Base-by-base conservation (phyloP, 2,888 invertebrate species). In the Phyto melanocephala region DNA sequence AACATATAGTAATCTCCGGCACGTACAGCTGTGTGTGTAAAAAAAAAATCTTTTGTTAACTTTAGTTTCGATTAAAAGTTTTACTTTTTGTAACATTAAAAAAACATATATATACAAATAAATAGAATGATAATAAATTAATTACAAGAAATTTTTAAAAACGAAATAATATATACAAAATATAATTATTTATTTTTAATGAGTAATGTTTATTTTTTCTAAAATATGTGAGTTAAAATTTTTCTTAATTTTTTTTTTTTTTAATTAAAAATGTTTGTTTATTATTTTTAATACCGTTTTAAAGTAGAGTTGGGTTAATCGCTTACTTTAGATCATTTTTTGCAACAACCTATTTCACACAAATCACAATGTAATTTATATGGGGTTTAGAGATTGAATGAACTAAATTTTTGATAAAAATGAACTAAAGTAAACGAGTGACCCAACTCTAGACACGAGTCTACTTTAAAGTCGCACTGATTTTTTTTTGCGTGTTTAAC, bases 1-100 rank as follows among this genome's bases (percentile, higher is more conserved):
- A 99, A 99, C 98, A 99, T 98, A 92, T 98, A 99, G 92, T 99
- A 99, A 92, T 99, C 99, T 17, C 99, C 99, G 80, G 98, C 98
- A 67, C 99, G 95, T 79, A 99, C 95, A 67, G 99, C 99, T 99
- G 65, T 45, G 10, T 33, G 8, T 56, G 58, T 52, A 10, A 71
- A 47, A 42, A 8, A 33, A 10, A 62, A 15, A 35, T 42, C 20
- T 63, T 11, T 50, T 75, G 37, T 17, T 60, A 60, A 40, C 47
- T 15, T 47, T 17, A 60, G 11, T 17, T 15, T 54, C n/a, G n/a
- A n/a, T n/a, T n/a, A n/a, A 28, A 28, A 28, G 3, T 17, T 56
- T 28, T 28, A 5, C 6, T 28, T 47, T 17, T 47, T 2, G 15
- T 10, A 17, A 56, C 33, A 56, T 33, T 28, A 28, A 56, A 6